Base-by-base conservation (phyloP, 2,113 vertebrate genomes). In the Hypomesus transpacificus region DNA sequence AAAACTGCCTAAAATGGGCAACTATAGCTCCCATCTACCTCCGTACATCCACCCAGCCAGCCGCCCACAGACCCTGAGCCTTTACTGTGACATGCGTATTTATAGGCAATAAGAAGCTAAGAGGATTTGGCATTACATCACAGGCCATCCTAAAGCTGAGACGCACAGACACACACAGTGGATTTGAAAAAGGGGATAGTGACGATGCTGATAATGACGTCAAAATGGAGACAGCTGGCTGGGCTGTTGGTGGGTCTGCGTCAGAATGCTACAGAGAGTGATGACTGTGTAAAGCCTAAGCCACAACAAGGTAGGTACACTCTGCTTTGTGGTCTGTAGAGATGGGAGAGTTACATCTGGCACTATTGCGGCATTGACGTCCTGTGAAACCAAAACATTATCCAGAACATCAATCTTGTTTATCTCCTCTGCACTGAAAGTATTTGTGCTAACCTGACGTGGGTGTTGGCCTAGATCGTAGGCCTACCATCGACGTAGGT, bases 31-130 rank as follows among this genome's bases (percentile, higher is more conserved):
- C 34, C 22, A 26, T 24, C 34, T 17, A 20, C 28, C 50, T 69
- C 51, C 8, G 59, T 39, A 53, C 74, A 68, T 70, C 39, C 26
- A 71, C 21, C 31, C 31, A 34, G 4, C 31, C 21, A 18, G 26
- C 67, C 59, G 20, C 17, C 70, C 69, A 71, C 53, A 71, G 52
- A 66, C 22, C 68, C 22, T 57, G 16, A 18, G 68, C 61, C 20
- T 65, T 61, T 17, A 64, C 34, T 52, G 28, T 84, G 87, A 85
- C 80, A 78, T 66, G 34, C 59, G 86, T 89, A 91, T 92, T 93
- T 94, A 93, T 90, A 92, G 87, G 83, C 75, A 79, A 70, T 90
- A 90, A 89, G 89, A 87, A 69, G 87, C 91, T 93, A 91, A 94
- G 87, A 88, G 83, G 90, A 92, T 93, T 91, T 92, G 77, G 85